These are phyloP conservation scores for Rhimphoctona megacephalus DNA, from an alignment of 2,888 invertebrate genomes.

Conservation along the genomic window DNA sequence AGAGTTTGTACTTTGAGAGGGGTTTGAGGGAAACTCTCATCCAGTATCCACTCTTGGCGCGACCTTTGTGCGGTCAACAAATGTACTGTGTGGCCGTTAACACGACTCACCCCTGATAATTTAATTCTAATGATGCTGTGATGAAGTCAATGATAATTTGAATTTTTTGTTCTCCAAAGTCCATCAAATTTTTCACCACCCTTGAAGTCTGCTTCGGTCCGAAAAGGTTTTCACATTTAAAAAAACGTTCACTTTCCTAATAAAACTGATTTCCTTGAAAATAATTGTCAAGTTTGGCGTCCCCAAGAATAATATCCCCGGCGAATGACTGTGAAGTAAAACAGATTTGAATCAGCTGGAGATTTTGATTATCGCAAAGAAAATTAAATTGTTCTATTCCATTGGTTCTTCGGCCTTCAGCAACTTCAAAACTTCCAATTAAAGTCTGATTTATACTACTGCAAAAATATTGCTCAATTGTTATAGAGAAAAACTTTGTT, in stretches of 20 bases:
- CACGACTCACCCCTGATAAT: constrained; percentile 4
- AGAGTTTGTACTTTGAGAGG: constrained; percentile 9
- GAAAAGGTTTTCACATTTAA: background rate
- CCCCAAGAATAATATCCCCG: background rate
- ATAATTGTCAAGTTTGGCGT: background rate
- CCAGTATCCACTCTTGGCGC: constrained; percentile 79
- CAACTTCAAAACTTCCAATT: background rate
- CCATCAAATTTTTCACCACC: background rate
- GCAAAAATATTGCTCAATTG: background rate
- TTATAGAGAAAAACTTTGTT: background rate
- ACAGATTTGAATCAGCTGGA: background rate
- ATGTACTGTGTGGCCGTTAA: constrained; percentile 27
- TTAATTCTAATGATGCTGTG: background rate
- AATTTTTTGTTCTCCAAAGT: background rate
- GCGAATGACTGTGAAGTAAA: no score
- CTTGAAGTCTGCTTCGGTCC: background rate
- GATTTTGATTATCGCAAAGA: background rate
- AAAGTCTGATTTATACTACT: background rate
- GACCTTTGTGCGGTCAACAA: constrained; percentile 21
- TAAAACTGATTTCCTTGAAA: no score
- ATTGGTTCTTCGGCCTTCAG: background rate
- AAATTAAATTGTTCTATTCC: background rate
- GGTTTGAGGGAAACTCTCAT: constrained; percentile 71
- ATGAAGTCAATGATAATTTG: background rate
- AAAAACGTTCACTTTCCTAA: no score